Conservation (phyloP, 2,888 invertebrate species). For the Siphonodentalium dalli region DNA sequence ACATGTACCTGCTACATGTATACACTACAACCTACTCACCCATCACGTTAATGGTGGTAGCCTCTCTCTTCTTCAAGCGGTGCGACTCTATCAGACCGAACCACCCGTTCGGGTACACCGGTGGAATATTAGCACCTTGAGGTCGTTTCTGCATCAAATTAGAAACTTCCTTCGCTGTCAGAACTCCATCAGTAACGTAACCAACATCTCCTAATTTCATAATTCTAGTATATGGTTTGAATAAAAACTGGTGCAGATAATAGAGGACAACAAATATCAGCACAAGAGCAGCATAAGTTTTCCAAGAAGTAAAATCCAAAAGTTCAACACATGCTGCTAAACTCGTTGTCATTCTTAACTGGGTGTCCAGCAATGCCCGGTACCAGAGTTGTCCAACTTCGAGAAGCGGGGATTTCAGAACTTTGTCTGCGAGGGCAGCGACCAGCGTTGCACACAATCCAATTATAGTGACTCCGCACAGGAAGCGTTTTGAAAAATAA, state of each 20-base stretch:
- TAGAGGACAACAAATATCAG: slow-evolving; percentile 27
- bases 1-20: no score
- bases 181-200: slow-evolving; percentile 51
- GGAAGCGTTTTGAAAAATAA: no score
- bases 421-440: slow-evolving; percentile 36
- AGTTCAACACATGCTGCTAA: slow-evolving; percentile 17
- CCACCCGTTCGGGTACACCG: slow-evolving; percentile 91
- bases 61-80: slow-evolving; percentile 65
- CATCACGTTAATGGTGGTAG: slow-evolving; percentile 69
- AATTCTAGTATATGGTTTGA: slow-evolving; percentile 52
- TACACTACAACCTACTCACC: slow-evolving; percentile 67
- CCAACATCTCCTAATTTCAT: slow-evolving; percentile 55
- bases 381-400: slow-evolving; percentile 47
- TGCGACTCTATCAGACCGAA: slow-evolving; percentile 78
- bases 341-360: slow-evolving; percentile 15
- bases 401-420: slow-evolving; percentile 39
- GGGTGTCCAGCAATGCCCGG: slow-evolving; percentile 32
- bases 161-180: slow-evolving; percentile 50
- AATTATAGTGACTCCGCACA: no score
- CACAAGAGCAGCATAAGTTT: slow-evolving; percentile 33
- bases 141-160: slow-evolving; percentile 65
- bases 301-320: slow-evolving; percentile 34
- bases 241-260: slow-evolving; percentile 39
- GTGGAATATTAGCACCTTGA: slow-evolving; percentile 76
- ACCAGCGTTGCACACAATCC: no score